phyloP scores from a whole-genome alignment of 2,888 invertebrate species.

The Meiosimyza platycephala region DNA sequence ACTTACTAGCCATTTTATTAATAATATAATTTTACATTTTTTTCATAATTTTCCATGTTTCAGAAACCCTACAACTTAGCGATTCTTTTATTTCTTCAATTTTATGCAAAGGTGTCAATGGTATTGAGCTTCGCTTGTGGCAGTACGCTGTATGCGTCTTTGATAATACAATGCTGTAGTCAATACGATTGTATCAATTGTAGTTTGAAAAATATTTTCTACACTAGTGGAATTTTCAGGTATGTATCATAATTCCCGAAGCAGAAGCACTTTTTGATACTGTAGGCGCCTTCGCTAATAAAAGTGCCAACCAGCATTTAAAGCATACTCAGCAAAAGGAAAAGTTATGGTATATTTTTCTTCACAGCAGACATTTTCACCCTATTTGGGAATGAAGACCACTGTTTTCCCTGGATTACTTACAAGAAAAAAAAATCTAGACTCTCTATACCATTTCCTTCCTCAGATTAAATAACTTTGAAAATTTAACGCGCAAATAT shows the following conservation, averaged over 20 bases:
- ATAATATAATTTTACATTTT: neutral
- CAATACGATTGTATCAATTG: conserved; percentile 41
- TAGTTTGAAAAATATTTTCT: conserved; percentile 40
- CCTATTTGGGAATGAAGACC: too few relatives aligned
- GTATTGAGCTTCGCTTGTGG: conserved; percentile 36
- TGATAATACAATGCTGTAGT: conserved; percentile 32
- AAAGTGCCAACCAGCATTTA: too few relatives aligned
- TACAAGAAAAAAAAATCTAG: too few relatives aligned
- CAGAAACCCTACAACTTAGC: conserved; percentile 29
- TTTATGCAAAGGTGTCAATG: conserved; percentile 34
- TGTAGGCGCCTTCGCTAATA: neutral
- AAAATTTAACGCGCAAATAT: neutral
- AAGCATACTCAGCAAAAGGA: too few relatives aligned
- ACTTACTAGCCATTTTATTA: too few relatives aligned
- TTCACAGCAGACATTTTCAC: too few relatives aligned
- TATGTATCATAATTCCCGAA: neutral
- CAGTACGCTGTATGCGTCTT: conserved; percentile 35
- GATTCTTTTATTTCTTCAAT: conserved; percentile 33
- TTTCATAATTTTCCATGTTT: neutral
- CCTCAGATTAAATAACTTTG: too few relatives aligned
- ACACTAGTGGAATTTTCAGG: conserved; percentile 38
- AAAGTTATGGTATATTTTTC: too few relatives aligned
- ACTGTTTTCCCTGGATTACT: too few relatives aligned
- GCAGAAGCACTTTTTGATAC: too few relatives aligned
- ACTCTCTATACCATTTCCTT: too few relatives aligned